A percentile compares a stretch with the other conserved stretches of the same genome.
These are phyloP conservation scores for Papilio aristodemus DNA, from an alignment of 1,140 invertebrate species.

Conservation along the genomic window DNA sequence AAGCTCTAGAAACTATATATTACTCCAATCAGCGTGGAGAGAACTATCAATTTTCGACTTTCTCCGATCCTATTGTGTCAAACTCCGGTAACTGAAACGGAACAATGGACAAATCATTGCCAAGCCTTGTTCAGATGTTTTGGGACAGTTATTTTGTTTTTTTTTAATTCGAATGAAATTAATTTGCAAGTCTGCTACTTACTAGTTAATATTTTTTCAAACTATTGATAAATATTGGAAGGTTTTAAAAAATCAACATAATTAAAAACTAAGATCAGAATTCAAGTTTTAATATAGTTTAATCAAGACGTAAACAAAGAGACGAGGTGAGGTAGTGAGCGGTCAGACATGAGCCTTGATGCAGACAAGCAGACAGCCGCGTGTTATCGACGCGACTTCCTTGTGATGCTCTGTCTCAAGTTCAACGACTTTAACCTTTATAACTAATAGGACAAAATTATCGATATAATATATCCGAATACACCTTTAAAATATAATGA, in stretches of 20 bases:
- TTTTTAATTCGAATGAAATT: too few species aligned
- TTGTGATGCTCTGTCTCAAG: conserved; percentile 16
- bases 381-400: conserved; percentile 20
- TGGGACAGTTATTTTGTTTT: not conserved
- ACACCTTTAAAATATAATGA: too few species aligned
- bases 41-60: conserved; percentile 17
- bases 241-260: too few species aligned
- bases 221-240: too few species aligned
- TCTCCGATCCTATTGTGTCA: conserved; percentile 17
- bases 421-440: conserved; percentile 19
- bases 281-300: too few species aligned
- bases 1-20: not conserved
- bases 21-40: not conserved
- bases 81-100: not conserved
- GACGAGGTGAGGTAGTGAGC: not conserved
- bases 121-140: not conserved
- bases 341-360: conserved; percentile 15
- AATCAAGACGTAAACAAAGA: not conserved
- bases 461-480: not conserved
- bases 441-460: not conserved
- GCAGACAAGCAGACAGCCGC: conserved; percentile 2
- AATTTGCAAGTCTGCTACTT: too few species aligned
- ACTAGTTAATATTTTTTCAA: too few species aligned
- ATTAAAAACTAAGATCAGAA: too few species aligned
- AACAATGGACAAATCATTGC: conserved; percentile 1